Conservation (phyloP, 2,797 vertebrate species). For the Novumbra hubbsi region DNA sequence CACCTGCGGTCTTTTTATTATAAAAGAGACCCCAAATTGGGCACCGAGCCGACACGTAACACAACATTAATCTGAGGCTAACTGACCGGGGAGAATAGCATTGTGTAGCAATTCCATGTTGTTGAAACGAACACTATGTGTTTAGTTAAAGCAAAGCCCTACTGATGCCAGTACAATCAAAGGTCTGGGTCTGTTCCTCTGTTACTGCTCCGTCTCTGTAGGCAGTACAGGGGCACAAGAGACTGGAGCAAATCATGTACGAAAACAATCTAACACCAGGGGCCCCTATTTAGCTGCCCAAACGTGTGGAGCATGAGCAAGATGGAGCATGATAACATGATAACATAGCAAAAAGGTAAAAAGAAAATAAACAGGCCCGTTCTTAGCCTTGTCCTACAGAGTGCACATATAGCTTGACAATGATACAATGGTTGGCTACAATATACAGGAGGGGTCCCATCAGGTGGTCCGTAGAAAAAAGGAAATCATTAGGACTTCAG, state of each 20-base stretch:
- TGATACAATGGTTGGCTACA: not conserved
- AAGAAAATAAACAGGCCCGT: no score
- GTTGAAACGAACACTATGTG: conserved; percentile 5
- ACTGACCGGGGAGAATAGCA: not conserved
- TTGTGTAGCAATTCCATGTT: not conserved
- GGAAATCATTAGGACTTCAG: no score
- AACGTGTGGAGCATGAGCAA: not conserved
- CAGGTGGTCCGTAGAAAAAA: no score
- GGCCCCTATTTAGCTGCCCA: not conserved
- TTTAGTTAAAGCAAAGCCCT: not conserved
- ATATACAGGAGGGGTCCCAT: not conserved
- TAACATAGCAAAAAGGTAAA: not conserved
- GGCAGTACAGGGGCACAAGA: not conserved
- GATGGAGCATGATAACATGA: not conserved
- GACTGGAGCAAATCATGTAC: not conserved
- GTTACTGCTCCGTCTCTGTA: not conserved
- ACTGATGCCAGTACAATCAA: conserved; percentile 2
- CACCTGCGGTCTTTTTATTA: conserved; percentile 65
- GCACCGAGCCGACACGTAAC: conserved; percentile 52
- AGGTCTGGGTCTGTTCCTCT: not conserved
- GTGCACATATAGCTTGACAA: not conserved
- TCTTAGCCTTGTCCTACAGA: not conserved
- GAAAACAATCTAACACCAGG: not conserved
- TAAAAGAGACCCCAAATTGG: conserved; percentile 54
- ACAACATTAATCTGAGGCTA: conserved; percentile 50